Percentiles rank a stretch among this genome's conserved stretches.
These are phyloP conservation scores for Calyptommatus sinebrachiatus DNA, from an alignment of 2,113 vertebrate genomes.

Conservation along the genomic window DNA sequence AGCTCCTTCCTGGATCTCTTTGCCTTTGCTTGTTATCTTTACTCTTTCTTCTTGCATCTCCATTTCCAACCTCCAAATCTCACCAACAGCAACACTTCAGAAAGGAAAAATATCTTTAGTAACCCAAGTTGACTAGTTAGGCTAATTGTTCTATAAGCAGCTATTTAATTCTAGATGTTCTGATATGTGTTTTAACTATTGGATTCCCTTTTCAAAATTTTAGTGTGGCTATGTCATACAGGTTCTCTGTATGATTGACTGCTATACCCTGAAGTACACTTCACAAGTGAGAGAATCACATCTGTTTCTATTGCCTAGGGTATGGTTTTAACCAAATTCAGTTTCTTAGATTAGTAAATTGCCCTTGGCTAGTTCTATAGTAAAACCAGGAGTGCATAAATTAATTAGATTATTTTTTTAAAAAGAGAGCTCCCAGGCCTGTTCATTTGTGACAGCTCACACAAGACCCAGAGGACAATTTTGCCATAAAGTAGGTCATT, in stretches of 20 bases:
- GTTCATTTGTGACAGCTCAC: slow-evolving; percentile 49
- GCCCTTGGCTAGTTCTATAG: slow-evolving; percentile 40
- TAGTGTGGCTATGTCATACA: not conserved
- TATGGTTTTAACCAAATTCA: slow-evolving; percentile 29
- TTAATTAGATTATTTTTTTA: slow-evolving; percentile 57
- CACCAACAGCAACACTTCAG: too few species aligned
- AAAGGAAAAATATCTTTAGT: too few species aligned
- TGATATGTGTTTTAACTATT: not conserved
- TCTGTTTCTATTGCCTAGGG: slow-evolving; percentile 5
- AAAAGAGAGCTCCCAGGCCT: slow-evolving; percentile 41
- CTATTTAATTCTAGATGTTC: not conserved
- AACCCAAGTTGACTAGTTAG: not conserved
- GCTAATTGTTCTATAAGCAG: not conserved
- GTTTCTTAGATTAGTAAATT: slow-evolving; percentile 52
- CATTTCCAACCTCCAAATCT: too few species aligned
- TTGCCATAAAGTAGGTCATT: slow-evolving; percentile 47
- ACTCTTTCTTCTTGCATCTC: too few species aligned
- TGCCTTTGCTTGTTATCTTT: too few species aligned
- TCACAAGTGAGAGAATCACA: slow-evolving; percentile 26
- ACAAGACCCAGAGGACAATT: slow-evolving; percentile 10
- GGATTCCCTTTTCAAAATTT: slow-evolving; percentile 14
- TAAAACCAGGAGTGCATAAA: slow-evolving; percentile 51
- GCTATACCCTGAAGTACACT: slow-evolving; percentile 28
- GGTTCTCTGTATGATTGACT: slow-evolving; percentile 21
- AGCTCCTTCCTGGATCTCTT: too few species aligned